These are phyloP conservation scores for Lutjanus campechanus DNA, from an alignment of 2,797 vertebrate species.

Conservation along the genomic window DNA sequence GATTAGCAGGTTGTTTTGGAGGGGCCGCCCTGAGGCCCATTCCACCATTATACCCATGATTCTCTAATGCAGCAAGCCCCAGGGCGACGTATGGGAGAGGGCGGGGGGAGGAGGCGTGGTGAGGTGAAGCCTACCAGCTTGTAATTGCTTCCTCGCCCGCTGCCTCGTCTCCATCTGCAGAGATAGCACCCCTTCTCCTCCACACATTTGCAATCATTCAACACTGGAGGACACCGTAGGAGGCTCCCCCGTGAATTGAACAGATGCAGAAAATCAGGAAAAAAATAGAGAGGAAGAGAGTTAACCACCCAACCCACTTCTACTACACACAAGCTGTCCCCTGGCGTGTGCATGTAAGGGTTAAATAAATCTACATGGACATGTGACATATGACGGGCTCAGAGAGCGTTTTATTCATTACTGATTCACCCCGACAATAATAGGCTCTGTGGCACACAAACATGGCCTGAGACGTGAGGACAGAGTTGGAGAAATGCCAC, in stretches of 20 bases:
- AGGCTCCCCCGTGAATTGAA: constrained; percentile 57
- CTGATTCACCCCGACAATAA: constrained; percentile 62
- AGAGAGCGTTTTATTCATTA: constrained; percentile 32
- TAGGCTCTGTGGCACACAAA: constrained; percentile 35
- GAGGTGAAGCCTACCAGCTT: constrained; percentile 75
- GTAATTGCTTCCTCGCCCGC: constrained; percentile 79
- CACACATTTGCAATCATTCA: constrained; percentile 40
- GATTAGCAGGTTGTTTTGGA: constrained; percentile 88
- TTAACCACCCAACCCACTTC: constrained; percentile 32
- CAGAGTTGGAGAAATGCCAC: constrained; percentile 42
- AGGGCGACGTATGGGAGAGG: constrained; percentile 53
- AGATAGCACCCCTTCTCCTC: constrained; percentile 55
- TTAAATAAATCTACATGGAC: constrained; percentile 68
- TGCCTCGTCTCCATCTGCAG: constrained; percentile 70
- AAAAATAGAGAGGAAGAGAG: constrained; percentile 23
- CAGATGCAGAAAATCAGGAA: constrained; percentile 49
- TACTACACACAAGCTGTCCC: constrained; percentile 37
- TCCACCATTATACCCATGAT: constrained; percentile 83
- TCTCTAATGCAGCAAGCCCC: constrained; percentile 74
- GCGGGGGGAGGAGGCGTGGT: constrained; percentile 60
- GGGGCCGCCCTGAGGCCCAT: constrained; percentile 69
- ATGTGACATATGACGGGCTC: constrained; percentile 57
- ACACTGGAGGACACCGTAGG: constrained; percentile 33
- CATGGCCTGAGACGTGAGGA: constrained; percentile 20
- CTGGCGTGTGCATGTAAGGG: constrained; percentile 33